These are phyloP conservation scores for Desmophyllum pertusum DNA, from an alignment of 92 coral and sea anemone species.

Conservation along the genomic window DNA sequence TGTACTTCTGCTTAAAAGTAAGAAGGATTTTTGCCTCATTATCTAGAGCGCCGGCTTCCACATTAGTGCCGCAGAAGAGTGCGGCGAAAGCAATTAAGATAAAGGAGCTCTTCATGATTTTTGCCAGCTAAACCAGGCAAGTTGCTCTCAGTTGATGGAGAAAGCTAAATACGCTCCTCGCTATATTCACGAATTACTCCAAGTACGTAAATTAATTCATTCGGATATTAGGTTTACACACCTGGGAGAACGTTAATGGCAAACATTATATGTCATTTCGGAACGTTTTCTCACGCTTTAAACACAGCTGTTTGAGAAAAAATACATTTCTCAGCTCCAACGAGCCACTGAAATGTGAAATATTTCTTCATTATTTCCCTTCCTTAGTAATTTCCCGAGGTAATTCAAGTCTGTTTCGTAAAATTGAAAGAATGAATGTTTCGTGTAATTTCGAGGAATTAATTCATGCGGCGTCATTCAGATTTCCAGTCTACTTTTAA, in stretches of 20 bases:
- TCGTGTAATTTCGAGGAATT: too few relatives aligned
- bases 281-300: neutral
- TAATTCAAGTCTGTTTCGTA: neutral
- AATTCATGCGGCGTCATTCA: too few relatives aligned
- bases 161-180: neutral
- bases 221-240: conserved; percentile 4
- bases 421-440: neutral
- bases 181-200: neutral
- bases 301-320: conserved; percentile 9
- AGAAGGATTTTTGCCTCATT: conserved; percentile 56
- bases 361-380: neutral
- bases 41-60: conserved; percentile 55
- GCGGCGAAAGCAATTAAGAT: neutral
- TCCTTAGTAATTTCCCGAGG: neutral
- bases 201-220: conserved; percentile 1
- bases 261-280: neutral
- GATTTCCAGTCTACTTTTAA: too few relatives aligned
- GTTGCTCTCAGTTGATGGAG: neutral
- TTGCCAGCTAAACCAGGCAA: neutral
- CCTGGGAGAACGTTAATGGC: conserved; percentile 4
- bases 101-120: neutral
- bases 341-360: neutral
- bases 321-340: conserved; percentile 12
- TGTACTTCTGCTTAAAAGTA: conserved; percentile 75
- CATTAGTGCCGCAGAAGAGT: neutral